Evolutionary conservation across 2,113 vertebrate species (phyloP).

Genomic region (Plecotus auritus): DNA sequence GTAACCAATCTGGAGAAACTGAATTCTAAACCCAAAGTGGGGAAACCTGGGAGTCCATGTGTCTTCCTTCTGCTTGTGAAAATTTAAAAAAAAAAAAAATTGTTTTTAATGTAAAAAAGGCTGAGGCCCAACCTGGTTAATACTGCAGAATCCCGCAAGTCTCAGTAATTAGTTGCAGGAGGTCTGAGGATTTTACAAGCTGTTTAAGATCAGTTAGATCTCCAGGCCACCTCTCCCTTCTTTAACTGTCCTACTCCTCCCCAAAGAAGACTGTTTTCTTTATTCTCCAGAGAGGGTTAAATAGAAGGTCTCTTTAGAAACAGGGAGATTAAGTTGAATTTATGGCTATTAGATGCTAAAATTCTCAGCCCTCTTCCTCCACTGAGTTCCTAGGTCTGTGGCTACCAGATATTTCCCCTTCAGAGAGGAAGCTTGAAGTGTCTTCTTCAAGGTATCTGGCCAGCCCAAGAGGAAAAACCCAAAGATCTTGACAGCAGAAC

Average conservation of each 20-base stretch:
- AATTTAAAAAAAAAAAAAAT: not conserved
- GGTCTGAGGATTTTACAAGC: not conserved
- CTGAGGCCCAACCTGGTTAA: not conserved
- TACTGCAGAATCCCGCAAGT: not conserved
- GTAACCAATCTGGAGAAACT: not conserved
- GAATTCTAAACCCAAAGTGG: not conserved
- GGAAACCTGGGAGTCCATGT: not conserved
- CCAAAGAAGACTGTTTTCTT: not conserved
- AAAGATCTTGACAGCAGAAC: not conserved
- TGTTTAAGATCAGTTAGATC: not conserved
- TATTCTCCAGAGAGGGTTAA: not conserved
- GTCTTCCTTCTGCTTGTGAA: not conserved
- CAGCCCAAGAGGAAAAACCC: not conserved
- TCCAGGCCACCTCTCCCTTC: not conserved
- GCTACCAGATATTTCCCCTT: not conserved
- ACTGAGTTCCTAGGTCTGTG: not conserved
- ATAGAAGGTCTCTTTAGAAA: not conserved
- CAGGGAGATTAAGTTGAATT: not conserved
- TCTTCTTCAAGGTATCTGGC: not conserved
- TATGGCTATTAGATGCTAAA: not conserved
- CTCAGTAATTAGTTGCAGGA: not conserved
- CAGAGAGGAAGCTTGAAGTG: not conserved
- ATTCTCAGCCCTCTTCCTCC: not conserved
- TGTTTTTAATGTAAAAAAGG: not conserved
- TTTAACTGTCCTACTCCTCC: not conserved